phyloP scores from a whole-genome alignment of 2,113 vertebrate species.

The Vimba vimba region DNA sequence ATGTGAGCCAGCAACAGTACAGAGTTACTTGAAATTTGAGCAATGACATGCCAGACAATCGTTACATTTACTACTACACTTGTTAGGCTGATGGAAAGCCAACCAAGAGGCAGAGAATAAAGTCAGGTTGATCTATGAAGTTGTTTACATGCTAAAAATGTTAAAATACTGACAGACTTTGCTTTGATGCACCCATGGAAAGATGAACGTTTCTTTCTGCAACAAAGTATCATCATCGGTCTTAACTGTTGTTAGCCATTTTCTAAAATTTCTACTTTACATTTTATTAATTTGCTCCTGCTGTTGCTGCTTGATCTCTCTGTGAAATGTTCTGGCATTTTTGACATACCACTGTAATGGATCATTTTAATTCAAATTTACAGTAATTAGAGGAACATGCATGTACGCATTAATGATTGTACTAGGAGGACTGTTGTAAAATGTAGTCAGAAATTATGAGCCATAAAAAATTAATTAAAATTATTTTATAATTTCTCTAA shows the following conservation, averaged over 20 bases:
- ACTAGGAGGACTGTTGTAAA: background rate
- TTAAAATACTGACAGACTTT: background rate
- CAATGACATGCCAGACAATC: background rate
- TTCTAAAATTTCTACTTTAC: background rate
- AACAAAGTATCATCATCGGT: background rate
- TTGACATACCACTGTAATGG: background rate
- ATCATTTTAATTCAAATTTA: background rate
- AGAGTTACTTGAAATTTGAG: background rate
- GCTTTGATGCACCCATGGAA: background rate
- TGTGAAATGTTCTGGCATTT: background rate
- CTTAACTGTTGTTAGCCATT: background rate
- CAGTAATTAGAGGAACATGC: background rate
- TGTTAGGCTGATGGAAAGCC: background rate
- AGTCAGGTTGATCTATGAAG: background rate
- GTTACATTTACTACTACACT: background rate
- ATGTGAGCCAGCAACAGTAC: background rate
- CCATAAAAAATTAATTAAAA: too few species aligned
- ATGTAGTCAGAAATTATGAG: background rate
- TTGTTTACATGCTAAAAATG: background rate
- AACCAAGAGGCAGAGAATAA: background rate
- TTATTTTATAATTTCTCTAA: too few species aligned
- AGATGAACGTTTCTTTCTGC: background rate
- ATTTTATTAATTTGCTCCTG: background rate
- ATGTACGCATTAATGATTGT: background rate
- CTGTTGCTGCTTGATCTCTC: background rate